phyloP scores from a whole-genome alignment of 2,888 invertebrate species.

The Rhamnusium bicolor region DNA sequence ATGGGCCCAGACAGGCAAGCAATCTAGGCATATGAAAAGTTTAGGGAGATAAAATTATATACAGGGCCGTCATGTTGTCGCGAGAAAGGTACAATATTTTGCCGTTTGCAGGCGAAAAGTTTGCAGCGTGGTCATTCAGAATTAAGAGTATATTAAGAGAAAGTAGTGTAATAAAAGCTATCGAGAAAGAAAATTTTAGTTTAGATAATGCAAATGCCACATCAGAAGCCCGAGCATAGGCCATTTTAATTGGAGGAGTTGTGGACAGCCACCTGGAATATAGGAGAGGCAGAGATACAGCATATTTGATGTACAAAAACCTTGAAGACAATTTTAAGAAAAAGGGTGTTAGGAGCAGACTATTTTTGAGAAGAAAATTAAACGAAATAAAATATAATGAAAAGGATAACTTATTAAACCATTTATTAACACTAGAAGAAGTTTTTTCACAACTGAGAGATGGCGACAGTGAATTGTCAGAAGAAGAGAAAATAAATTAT shows the following conservation, averaged over 20 bases:
- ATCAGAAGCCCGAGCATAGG: conserved; percentile 2
- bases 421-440: conserved; percentile 3
- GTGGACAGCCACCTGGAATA: conserved; percentile 13
- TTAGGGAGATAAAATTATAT: background rate
- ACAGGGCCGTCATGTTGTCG: background rate
- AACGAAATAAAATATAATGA: conserved; percentile 17
- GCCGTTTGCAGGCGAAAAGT: background rate
- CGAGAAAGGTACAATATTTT: background rate
- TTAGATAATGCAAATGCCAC: background rate
- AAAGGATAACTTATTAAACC: background rate
- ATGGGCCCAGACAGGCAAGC: background rate
- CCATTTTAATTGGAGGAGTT: conserved; percentile 15
- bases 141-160: conserved; percentile 14
- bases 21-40: too few species aligned
- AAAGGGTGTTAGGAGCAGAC: background rate
- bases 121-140: background rate
- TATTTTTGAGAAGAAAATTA: too few species aligned
- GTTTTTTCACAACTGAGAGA: conserved; percentile 10
- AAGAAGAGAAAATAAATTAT: conserved; percentile 18
- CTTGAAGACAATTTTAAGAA: conserved; percentile 21
- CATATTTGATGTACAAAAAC: conserved; percentile 10
- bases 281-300: background rate
- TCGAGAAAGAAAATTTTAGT: conserved; percentile 9
- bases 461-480: conserved; percentile 4
- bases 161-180: conserved; percentile 1